Evolutionary conservation across 2,888 invertebrate genomes (phyloP), one percentile per base, ranked within the genome.

Genomic region (Gandaritis pyraliata): DNA sequence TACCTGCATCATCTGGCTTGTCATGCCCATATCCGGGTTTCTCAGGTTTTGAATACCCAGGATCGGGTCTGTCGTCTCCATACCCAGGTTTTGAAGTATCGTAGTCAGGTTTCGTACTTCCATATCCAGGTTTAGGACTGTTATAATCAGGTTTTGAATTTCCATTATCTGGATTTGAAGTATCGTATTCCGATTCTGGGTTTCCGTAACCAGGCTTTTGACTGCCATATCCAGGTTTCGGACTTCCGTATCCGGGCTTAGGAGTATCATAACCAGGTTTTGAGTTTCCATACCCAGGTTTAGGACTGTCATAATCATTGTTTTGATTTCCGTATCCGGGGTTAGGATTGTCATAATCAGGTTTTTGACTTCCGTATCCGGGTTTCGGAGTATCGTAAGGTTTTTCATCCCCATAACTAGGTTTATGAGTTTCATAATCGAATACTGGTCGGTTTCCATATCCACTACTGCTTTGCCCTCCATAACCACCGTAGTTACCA

Each of bases 321-420:
- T 48, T 50, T n/a, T 18, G 51, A 48, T 51, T 58, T 3, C 62
- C 62, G 18, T 69, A 66, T 13, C 63, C 58, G 6, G 65, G 63
- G 49, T 56, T 58, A 15, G 58, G 51, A 1, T 39, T 65, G 12
- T 61, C 62, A 54, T 59, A 61, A 41, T 54, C 59, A 11, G 66
- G 69, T 50, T 54, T 66, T 13, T 61, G 53, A 51, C 46, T 56
- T 0, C 67, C 64, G 30, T 69, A 68, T 23, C 65, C 66, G 3
- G 63, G 61, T 15, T 68, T 60, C 1, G 51, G 43, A 2, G 43
- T 62, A 13, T 66, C 58, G 12, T 62, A 8, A 5, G 33, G 8
- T 8, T 33, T 33, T 33, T 33, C 64, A 50, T 66, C 62, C 1
- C 63, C 70, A 41, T 70, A 66, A 33, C 57, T 54, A 16, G 53